Conservation (phyloP, 2,888 invertebrate species). For the Anorthoa munda region DNA sequence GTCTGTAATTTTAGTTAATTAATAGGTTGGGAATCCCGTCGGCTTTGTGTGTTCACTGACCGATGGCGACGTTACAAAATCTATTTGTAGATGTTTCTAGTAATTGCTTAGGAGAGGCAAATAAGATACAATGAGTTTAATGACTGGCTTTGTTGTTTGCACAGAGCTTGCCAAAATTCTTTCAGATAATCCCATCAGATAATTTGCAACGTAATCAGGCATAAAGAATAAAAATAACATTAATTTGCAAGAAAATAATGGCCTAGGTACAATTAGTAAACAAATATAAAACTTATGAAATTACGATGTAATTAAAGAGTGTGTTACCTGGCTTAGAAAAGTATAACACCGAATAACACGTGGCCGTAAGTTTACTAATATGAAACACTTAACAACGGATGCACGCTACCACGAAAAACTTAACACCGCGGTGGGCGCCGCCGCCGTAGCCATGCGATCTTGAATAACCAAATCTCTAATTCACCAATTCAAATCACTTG, state of each 20-base stretch:
- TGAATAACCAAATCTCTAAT: no score
- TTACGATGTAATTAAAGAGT: neutral
- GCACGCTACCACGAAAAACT: no score
- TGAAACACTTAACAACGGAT: no score
- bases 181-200: neutral
- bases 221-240: neutral
- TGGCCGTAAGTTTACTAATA: no score
- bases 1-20: conserved; percentile 61
- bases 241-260: neutral
- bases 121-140: conserved; percentile 16
- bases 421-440: no score
- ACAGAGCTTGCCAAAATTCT: neutral
- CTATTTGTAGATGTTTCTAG: conserved; percentile 30
- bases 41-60: conserved; percentile 34
- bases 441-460: no score
- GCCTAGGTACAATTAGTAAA: neutral
- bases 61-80: conserved; percentile 27
- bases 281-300: no score
- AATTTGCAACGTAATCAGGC: neutral
- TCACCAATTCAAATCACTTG: no score
- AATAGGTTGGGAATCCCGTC: conserved; percentile 60
- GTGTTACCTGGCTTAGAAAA: no score
- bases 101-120: conserved; percentile 2
- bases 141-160: conserved; percentile 9
- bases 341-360: no score